Evolutionary conservation across 1,140 invertebrate genomes (phyloP).

Genomic region (Steinernema khuongi): DNA sequence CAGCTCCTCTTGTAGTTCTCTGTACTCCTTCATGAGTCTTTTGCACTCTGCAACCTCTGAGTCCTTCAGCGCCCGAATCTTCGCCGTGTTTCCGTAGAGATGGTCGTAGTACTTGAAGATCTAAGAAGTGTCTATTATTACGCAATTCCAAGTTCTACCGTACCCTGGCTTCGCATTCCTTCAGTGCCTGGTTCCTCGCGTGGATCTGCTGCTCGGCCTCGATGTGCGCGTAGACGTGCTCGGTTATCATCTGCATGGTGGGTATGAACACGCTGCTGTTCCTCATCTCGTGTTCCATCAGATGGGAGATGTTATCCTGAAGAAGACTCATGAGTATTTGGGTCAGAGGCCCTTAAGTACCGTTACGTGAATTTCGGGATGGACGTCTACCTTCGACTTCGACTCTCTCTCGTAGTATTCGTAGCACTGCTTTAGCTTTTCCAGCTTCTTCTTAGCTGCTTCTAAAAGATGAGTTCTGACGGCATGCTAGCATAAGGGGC

Average conservation of each 20-base stretch:
- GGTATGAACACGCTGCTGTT: not conserved
- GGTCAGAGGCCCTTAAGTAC: not conserved
- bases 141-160: not conserved
- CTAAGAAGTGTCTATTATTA: not conserved
- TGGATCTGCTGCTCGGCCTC: not conserved
- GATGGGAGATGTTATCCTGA: not conserved
- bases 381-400: too few relatives aligned
- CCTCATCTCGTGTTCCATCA: not conserved
- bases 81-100: not conserved
- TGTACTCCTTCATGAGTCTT: not conserved
- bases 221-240: not conserved
- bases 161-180: not conserved
- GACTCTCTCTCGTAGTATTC: too few relatives aligned
- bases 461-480: too few relatives aligned
- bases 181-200: not conserved
- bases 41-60: not conserved
- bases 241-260: not conserved
- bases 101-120: not conserved
- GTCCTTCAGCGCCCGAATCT: not conserved
- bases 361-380: not conserved
- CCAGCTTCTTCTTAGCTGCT: too few relatives aligned
- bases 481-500: too few relatives aligned
- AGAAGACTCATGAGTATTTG: not conserved
- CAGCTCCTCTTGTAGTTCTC: not conserved
- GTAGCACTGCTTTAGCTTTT: too few relatives aligned